phyloP scores from a whole-genome alignment of 2,888 invertebrate species.

The Drosophila anceps region DNA sequence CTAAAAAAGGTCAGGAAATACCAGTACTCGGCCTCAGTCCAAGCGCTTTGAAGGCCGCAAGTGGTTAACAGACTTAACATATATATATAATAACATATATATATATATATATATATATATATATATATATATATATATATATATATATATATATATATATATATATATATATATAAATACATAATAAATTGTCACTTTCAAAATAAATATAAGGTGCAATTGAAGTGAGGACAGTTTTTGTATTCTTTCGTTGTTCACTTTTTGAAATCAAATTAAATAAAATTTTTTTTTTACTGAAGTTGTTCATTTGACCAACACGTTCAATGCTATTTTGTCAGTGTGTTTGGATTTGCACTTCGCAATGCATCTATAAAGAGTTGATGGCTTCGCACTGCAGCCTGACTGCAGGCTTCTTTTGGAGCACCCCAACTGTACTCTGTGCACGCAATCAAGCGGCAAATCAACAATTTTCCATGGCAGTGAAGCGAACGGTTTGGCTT shows the following conservation, averaged over 20 bases:
- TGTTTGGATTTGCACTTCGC: slow-evolving; percentile 46
- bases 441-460: slow-evolving; percentile 81
- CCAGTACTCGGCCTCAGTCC: slow-evolving; percentile 10
- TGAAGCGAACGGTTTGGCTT: slow-evolving; percentile 76
- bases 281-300: slow-evolving; percentile 10
- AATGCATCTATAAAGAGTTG: slow-evolving; percentile 66
- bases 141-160: not conserved
- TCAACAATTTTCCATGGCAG: slow-evolving; percentile 81
- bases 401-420: slow-evolving; percentile 2
- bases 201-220: not conserved
- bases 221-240: not conserved
- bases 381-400: slow-evolving; percentile 41
- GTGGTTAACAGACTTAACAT: slow-evolving; percentile 20
- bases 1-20: not conserved
- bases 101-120: not conserved
- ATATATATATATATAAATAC: not conserved
- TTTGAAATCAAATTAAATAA: slow-evolving; percentile 20
- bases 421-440: slow-evolving; percentile 42
- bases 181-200: not conserved
- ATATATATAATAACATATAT: not conserved
- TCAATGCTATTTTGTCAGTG: slow-evolving; percentile 32
- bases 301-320: slow-evolving; percentile 48
- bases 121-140: not conserved
- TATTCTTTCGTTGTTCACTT: not conserved
- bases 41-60: slow-evolving; percentile 7